A percentile compares a stretch with the other conserved stretches of the same genome.
These are phyloP conservation scores for Doris montereyensis DNA, from an alignment of 2,888 invertebrate species.

Conservation along the genomic window DNA sequence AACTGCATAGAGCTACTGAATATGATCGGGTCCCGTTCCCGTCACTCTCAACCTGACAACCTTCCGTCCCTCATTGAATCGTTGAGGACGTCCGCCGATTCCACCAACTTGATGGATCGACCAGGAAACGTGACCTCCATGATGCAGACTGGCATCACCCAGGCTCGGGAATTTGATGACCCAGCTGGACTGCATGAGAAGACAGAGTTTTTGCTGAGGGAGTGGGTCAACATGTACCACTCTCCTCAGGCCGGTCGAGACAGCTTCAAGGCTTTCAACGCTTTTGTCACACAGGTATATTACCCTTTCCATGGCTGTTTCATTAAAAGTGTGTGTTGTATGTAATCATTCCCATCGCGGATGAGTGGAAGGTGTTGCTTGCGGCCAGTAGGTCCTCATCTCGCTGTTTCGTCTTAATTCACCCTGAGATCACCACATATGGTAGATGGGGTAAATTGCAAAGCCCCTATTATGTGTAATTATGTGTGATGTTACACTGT, in stretches of 20 bases:
- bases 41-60: conserved; percentile 78
- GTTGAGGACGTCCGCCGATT: conserved; percentile 23
- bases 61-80: conserved; percentile 38
- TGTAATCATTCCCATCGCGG: neutral
- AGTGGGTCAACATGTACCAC: conserved; percentile 95
- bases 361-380: neutral
- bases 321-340: neutral
- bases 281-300: conserved; percentile 86
- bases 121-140: conserved; percentile 78
- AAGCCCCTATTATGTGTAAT: no score
- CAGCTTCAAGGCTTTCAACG: conserved; percentile 85
- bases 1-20: conserved; percentile 89
- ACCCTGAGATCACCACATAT: no score
- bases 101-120: conserved; percentile 77
- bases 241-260: conserved; percentile 76
- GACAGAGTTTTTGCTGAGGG: conserved; percentile 92
- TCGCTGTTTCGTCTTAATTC: neutral
- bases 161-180: conserved; percentile 91
- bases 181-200: conserved; percentile 95
- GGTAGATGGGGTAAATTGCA: no score
- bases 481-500: no score
- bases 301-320: neutral
- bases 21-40: conserved; percentile 81
- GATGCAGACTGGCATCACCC: conserved; percentile 91
- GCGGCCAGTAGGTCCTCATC: neutral